These are phyloP conservation scores for Clunio marinus DNA, from an alignment of 2,888 invertebrate genomes.

Conservation along the genomic window DNA sequence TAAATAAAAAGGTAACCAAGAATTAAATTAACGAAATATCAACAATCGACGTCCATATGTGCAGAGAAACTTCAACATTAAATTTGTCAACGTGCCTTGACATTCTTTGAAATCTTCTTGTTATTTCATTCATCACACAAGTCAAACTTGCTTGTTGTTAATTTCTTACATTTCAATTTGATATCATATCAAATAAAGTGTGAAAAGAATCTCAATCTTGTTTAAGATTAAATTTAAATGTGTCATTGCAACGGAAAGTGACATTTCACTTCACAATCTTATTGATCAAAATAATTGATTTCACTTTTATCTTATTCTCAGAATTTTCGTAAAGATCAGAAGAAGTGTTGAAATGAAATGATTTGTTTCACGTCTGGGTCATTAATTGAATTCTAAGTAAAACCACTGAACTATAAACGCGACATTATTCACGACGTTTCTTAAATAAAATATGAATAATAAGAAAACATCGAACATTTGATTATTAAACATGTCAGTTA, in stretches of 20 bases:
- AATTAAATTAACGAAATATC: too few species aligned
- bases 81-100: too few species aligned
- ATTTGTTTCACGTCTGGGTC: not conserved
- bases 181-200: not conserved
- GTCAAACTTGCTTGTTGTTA: not conserved
- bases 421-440: not conserved
- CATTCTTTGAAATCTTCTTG: not conserved
- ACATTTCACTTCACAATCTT: not conserved
- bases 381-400: slow-evolving; percentile 35
- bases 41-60: too few species aligned
- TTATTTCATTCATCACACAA: not conserved
- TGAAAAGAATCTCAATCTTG: not conserved
- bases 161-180: not conserved
- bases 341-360: slow-evolving; percentile 5
- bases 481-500: slow-evolving; percentile 32
- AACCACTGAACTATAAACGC: slow-evolving; percentile 33
- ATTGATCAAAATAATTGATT: slow-evolving; percentile 11
- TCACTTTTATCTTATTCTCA: slow-evolving; percentile 2
- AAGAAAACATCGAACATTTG: not conserved
- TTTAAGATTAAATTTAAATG: not conserved
- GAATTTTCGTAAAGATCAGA: not conserved
- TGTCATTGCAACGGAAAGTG: not conserved
- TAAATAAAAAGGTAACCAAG: too few species aligned
- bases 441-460: too few species aligned
- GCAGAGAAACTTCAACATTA: too few species aligned